Evolutionary conservation across 2,888 invertebrate genomes (phyloP).

Genomic region (Eupeodes latifasciatus): DNA sequence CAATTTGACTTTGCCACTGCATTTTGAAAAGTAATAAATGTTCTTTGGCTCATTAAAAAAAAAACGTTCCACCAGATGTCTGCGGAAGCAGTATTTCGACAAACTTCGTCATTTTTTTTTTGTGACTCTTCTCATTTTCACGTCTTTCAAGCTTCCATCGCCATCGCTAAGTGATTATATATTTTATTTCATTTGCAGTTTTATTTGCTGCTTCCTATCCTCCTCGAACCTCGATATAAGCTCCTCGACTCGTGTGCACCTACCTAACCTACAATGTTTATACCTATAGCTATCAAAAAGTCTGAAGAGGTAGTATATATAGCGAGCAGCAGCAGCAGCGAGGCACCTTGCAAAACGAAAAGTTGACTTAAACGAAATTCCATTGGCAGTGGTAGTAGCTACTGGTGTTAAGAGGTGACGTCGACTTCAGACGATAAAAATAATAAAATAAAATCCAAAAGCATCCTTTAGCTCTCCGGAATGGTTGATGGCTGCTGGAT

Average conservation of each 20-base stretch:
- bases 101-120: conserved; percentile 17
- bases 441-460: conserved; percentile 44
- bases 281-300: background rate
- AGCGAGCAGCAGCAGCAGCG: background rate
- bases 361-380: conserved; percentile 40
- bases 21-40: conserved; percentile 47
- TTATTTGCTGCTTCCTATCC: conserved; percentile 24
- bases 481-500: background rate
- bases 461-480: background rate
- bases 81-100: conserved; percentile 52
- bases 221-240: background rate
- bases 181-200: conserved; percentile 49
- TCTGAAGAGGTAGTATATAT: background rate
- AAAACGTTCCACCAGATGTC: conserved; percentile 53
- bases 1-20: conserved; percentile 15
- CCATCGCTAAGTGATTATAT: conserved; percentile 28
- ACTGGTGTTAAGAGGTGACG: conserved; percentile 68
- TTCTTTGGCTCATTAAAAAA: conserved; percentile 50
- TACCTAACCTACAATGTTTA: too few species aligned
- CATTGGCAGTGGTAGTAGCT: conserved; percentile 46
- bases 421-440: conserved; percentile 52
- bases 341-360: conserved; percentile 42
- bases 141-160: background rate
- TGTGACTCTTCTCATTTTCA: conserved; percentile 1
- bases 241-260: too few species aligned